Evolutionary conservation across 2,888 invertebrate genomes (phyloP), one percentile per base, ranked within the genome.

Genomic region (Brachyptera putata): DNA sequence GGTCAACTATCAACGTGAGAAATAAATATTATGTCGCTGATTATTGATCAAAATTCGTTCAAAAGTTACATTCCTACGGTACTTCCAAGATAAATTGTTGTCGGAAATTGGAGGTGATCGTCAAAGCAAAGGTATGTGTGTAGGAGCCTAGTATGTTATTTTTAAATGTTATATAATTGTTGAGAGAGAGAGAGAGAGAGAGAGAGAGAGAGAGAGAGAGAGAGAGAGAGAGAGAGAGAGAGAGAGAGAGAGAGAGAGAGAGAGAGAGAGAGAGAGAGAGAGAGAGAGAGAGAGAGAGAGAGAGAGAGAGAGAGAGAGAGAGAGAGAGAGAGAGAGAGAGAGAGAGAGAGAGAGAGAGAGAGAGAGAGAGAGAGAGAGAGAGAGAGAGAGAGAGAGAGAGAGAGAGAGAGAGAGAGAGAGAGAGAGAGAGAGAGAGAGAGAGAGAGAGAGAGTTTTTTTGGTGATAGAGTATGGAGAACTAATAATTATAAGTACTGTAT

Each of bases 91-190:
- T n/a, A n/a, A n/a, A n/a, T n/a, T n/a, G n/a, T n/a, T n/a, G n/a
- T n/a, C n/a, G n/a, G n/a, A n/a, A n/a, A n/a, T n/a, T n/a, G n/a
- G n/a, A n/a, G n/a, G n/a, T n/a, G n/a, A n/a, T n/a, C 37, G 1
- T 48, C 14, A 34, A 56, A 34, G 46, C 4, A 61, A 4, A 26
- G 21, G 46, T n/a, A 16, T 34, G 22, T 16, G 14, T 24, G 57
- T 26, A 61, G 56, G 25, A 55, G 16, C 18, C 24, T 18, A 56
- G 36, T 16, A 56, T 37, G 11, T 36, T 34, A 9, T 21, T 25
- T 41, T 25, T 36, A 24, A 25, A 24, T 48, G 39, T 57, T n/a
- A 57, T 63, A 14, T 3, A 3, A 37, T 14, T n/a, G 14, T 2
- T 14, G n/a, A 37, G n/a, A 3, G 14, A 37, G n/a, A 3, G n/a